Percentiles rank a stretch among this genome's conserved stretches.
These are phyloP conservation scores for Glyptemys insculpta DNA, from an alignment of 2,797 vertebrate species.

Conservation along the genomic window DNA sequence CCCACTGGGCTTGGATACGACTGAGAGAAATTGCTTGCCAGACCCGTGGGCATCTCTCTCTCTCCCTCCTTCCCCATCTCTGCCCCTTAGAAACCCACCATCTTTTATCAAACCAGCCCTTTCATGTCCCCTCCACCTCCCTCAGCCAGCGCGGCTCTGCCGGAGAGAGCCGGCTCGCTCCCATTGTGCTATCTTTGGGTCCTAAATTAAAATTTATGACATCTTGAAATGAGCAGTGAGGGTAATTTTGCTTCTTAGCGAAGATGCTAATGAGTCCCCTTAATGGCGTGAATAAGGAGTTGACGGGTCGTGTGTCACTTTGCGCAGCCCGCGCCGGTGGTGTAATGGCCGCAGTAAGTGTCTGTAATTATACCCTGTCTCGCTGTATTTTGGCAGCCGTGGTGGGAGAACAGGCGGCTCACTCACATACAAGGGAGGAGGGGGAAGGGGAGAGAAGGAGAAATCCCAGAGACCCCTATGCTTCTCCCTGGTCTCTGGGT, in stretches of 20 bases:
- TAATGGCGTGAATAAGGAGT: slow-evolving; percentile 98
- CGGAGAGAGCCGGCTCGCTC: slow-evolving; percentile 69
- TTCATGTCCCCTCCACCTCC: slow-evolving; percentile 54
- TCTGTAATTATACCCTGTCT: slow-evolving; percentile 99
- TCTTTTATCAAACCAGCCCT: slow-evolving; percentile 40
- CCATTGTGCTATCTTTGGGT: slow-evolving; percentile 99
- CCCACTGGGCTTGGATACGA: not conserved
- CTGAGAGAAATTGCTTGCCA: not conserved
- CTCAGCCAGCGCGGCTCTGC: slow-evolving; percentile 55
- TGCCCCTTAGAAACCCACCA: slow-evolving; percentile 7
- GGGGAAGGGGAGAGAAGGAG: not conserved
- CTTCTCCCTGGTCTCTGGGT: not conserved
- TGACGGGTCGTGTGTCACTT: slow-evolving; percentile 99
- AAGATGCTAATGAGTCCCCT: slow-evolving; percentile 99
- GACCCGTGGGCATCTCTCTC: not conserved
- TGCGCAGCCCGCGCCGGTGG: slow-evolving; percentile 92
- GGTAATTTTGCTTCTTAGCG: slow-evolving; percentile 99
- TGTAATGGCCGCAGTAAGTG: slow-evolving; percentile 99
- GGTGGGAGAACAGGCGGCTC: slow-evolving; percentile 92
- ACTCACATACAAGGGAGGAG: slow-evolving; percentile 36
- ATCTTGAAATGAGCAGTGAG: slow-evolving; percentile 99
- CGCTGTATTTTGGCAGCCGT: slow-evolving; percentile 98
- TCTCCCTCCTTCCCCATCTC: slow-evolving; percentile 25
- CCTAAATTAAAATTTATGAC: slow-evolving; percentile 99
- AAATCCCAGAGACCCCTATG: not conserved